Evolutionary conservation across 2,888 invertebrate genomes (phyloP).

Genomic region (Epinotia demarniana): DNA sequence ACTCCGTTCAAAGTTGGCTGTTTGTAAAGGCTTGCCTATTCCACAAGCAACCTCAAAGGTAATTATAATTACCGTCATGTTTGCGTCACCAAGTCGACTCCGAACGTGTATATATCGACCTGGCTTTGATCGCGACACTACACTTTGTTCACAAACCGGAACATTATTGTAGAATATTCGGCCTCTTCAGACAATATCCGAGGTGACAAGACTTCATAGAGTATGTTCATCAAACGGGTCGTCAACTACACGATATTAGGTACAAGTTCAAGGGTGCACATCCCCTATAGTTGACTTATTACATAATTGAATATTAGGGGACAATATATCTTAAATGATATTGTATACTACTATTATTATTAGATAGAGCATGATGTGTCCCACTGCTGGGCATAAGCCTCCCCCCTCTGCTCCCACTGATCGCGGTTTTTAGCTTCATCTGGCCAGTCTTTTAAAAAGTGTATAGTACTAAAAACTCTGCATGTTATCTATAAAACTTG

Average conservation of each 20-base stretch:
- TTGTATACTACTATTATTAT: no score
- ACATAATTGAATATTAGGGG: no score
- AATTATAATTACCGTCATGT: constrained; percentile 16
- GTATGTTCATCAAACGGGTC: background rate
- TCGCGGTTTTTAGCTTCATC: no score
- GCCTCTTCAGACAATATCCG: background rate
- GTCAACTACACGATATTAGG: background rate
- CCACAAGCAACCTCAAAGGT: background rate
- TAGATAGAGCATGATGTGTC: no score
- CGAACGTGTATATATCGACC: background rate
- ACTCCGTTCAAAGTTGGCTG: background rate
- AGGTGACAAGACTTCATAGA: background rate
- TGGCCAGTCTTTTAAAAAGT: no score
- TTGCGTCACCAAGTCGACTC: background rate
- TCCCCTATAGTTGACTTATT: no score
- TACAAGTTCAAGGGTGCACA: no score
- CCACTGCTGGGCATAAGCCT: no score
- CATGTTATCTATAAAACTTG: no score
- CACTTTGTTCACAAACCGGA: constrained; percentile 4
- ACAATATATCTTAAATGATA: no score
- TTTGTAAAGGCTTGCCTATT: background rate
- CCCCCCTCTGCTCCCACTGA: no score
- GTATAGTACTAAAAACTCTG: no score
- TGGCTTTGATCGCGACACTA: constrained; percentile 12
- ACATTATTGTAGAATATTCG: background rate